These are phyloP conservation scores for Actinernus sp. DNA, from an alignment of 92 coral and sea anemone genomes.

Conservation along the genomic window DNA sequence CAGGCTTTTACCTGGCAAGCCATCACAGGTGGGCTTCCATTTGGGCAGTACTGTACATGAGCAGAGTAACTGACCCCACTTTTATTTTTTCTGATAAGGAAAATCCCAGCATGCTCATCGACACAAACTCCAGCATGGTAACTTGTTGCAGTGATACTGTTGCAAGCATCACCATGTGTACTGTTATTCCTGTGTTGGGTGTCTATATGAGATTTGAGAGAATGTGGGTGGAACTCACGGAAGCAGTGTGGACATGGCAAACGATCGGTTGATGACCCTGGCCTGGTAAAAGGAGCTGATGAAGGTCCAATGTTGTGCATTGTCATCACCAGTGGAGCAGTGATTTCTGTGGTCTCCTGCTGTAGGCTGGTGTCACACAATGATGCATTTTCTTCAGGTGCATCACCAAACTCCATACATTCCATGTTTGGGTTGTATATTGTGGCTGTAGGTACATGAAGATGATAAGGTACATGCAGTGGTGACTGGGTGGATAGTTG, in stretches of 20 bases:
- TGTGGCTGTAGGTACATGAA: too few relatives aligned
- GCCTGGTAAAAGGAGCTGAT: conserved; percentile 19
- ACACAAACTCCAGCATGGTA: conserved; percentile 49
- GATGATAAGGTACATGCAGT: too few relatives aligned
- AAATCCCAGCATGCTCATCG: conserved; percentile 27
- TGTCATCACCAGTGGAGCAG: background rate
- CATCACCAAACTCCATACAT: too few relatives aligned
- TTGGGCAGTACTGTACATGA: conserved; percentile 50
- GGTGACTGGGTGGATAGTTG: too few relatives aligned
- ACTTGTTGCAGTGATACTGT: conserved; percentile 15
- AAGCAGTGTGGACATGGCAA: conserved; percentile 19
- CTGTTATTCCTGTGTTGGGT: conserved; percentile 11
- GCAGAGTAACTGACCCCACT: conserved; percentile 34
- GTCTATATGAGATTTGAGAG: conserved; percentile 39
- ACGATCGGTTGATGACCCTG: conserved; percentile 20
- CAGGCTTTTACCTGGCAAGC: conserved; percentile 33
- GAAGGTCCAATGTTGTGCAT: conserved; percentile 27
- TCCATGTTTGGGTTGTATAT: too few relatives aligned
- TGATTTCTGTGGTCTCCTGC: too few relatives aligned
- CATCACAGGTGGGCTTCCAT: conserved; percentile 27
- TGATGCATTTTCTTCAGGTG: too few relatives aligned
- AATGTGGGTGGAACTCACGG: conserved; percentile 30
- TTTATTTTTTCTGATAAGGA: conserved; percentile 14
- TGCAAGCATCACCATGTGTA: conserved; percentile 1
- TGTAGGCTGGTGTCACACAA: too few relatives aligned